Evolutionary conservation across 2,113 vertebrate genomes (phyloP).

Genomic region (Amblyornis subalaris): DNA sequence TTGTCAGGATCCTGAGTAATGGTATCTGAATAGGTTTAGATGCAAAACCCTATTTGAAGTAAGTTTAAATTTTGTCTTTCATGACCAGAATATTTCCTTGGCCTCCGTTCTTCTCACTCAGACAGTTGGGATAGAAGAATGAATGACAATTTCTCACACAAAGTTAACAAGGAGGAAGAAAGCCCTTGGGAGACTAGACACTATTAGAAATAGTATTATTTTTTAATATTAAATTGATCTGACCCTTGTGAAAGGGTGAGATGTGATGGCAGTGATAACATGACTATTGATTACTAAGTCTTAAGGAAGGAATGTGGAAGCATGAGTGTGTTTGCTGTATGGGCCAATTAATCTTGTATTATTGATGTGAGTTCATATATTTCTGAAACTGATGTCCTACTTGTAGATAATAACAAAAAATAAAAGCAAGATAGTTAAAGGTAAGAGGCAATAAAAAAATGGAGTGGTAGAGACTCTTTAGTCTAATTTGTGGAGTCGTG

Average conservation of each 20-base stretch:
- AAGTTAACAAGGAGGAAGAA: not conserved
- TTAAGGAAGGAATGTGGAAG: not conserved
- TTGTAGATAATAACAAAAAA: not conserved
- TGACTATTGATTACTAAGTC: not conserved
- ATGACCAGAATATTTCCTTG: not conserved
- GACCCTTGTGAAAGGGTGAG: not conserved
- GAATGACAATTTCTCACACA: not conserved
- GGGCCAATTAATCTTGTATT: not conserved
- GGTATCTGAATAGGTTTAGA: not conserved
- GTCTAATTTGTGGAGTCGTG: not conserved
- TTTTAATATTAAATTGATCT: not conserved
- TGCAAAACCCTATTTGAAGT: not conserved
- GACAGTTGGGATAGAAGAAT: not conserved
- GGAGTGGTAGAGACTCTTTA: not conserved
- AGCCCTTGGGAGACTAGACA: not conserved
- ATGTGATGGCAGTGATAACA: not conserved
- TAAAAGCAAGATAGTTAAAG: not conserved
- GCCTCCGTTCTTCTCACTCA: not conserved
- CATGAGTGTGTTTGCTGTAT: not conserved
- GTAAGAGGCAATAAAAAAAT: not conserved
- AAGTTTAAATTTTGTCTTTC: not conserved
- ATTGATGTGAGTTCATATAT: not conserved
- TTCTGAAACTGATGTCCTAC: not conserved
- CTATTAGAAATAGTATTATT: not conserved
- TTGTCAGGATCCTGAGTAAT: not conserved